Evolutionary conservation across 2,888 invertebrate species (phyloP), one percentile per base, ranked within the genome.

Genomic region (Himalopsyche tibetana): DNA sequence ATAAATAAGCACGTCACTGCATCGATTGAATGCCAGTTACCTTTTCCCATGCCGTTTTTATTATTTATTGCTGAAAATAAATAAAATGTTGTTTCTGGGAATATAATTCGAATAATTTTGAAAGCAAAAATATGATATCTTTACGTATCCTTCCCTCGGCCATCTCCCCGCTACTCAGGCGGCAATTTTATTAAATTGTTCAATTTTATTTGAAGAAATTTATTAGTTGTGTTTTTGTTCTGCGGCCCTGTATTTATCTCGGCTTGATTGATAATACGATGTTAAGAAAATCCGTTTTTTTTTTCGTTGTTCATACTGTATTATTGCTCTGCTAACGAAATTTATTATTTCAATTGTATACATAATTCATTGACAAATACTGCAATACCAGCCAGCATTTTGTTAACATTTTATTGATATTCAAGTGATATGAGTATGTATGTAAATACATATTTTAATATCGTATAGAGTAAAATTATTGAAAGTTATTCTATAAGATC

Each of bases 11-110:
- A 42, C 80, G 80, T 2, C 80, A 45, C 80, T 45, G 80, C 2
- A 40, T 40, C 17, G 11, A 45, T 45, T 5, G 45, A 45, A 42
- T n/a, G 80, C 51, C n/a, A 80, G 80, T 51, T 51, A 80, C 79
- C 55, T 80, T 82, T 82, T 82, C 74, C 82, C 82, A 85, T 82
- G 69, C 55, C 36, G 40, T 40, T 79, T 85, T 74, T 74, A 74
- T 74, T 85, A 85, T 85, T 85, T 82, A 85, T 85, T 55, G 82
- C 82, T 55, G 51, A 85, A 82, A 51, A 85, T 82, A 82, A 85
- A 85, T 69, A 85, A 56, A 84, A 40, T 19, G 74, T 74, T 74
- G 74, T 74, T 74, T 63, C 80, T 80, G 51, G 51, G 38, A 55
- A 55, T 38, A 82, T 55, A 55, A 55, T 55, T 55, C 55, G n/a